Evolutionary conservation across 1,140 invertebrate genomes (phyloP), one percentile per base, ranked within the genome.

Genomic region (Pachyrhynchus sulphureomaculatus): DNA sequence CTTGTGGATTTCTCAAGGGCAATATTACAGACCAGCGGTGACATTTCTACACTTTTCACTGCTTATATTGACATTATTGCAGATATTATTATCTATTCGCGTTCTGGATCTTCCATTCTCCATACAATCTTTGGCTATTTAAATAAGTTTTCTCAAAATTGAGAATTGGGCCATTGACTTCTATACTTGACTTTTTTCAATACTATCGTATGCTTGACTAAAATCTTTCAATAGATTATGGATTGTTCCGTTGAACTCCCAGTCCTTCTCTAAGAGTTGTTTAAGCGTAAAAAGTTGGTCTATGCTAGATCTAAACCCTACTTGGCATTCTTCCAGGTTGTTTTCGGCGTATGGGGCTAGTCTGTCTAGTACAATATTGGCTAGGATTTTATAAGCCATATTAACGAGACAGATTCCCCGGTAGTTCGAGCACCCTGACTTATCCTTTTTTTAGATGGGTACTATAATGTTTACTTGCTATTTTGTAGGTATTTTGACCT

Each of bases 141-240:
- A 9, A 2, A 29, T 29, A 2, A 29, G 26, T 29, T 29, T 29
- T 10, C 12, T 29, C 1, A 10, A 10, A 3, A 29, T 29, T 29
- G 6, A 6, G 8, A 29, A 9, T 6, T 29, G 6, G 8, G 26
- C 42, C 42, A 13, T 45, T 20, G 13, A n/a, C 20, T 2, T 21
- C 17, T 3, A 15, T 4, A 13, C 42, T 2, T 18, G 17, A n/a
- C n/a, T n/a, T n/a, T n/a, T n/a, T 10, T 20, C 1, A 20, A 45
- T 45, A 18, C 42, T 45, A 18, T 45, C 42, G 21, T 45, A 45
- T 45, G 42, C 17, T 45, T 45, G 42, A 4, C 18, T 45, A 24
- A 45, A 45, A 18, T 45, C 42, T n/a, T 20, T 2, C 2, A 45
- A 45, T 2, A 45, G 42, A 45, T 45, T 15, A 18, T 24, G 3